Base-by-base conservation (phyloP, 2,888 invertebrate genomes). In the Petrophora chlorosata region DNA sequence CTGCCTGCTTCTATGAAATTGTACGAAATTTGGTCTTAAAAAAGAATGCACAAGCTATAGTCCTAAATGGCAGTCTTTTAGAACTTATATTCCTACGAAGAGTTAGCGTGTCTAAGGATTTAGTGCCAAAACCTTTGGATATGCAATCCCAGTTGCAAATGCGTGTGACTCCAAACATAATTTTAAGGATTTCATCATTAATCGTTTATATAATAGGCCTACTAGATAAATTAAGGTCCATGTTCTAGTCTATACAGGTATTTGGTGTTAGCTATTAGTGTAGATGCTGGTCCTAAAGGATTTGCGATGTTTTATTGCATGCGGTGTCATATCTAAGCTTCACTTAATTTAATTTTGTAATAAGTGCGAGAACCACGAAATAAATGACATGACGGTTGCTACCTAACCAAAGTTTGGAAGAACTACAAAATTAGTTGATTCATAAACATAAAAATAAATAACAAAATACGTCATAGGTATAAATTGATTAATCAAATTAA, bases 221-320 rank as follows among this genome's bases (percentile, higher is more conserved):
- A 86, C 67, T 80, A 81, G 68, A 43, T 66, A 61, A 52, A 61
- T 65, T 65, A 73, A 71, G 73, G 73, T 83, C 79, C 79, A 76
- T 76, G 70, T 78, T 61, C 56, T 57, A 59, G 59, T 68, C 65
- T 82, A 82, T 75, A 76, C 80, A 82, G 83, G 79, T 82, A 83
- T 69, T 87, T 69, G 80, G 65, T 86, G 85, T 85, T 87, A 85
- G 85, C 74, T 79, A 70, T 13, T 80, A 83, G 77, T 59, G 68
- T 83, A 82, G 77, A 70, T 53, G 62, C 67, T 70, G 66, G 67
- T 74, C 72, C 71, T 70, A 63, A 68, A 75, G 73, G 65, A 69
- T 66, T 51, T 65, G n/a, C 51, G 54, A 63, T 64, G 54, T 69
- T 67, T 23, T 36, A 63, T 67, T 77, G 69, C 71, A 76, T 76